phyloP scores from a whole-genome alignment of 2,113 vertebrate genomes.

The Ciconia maguari region DNA sequence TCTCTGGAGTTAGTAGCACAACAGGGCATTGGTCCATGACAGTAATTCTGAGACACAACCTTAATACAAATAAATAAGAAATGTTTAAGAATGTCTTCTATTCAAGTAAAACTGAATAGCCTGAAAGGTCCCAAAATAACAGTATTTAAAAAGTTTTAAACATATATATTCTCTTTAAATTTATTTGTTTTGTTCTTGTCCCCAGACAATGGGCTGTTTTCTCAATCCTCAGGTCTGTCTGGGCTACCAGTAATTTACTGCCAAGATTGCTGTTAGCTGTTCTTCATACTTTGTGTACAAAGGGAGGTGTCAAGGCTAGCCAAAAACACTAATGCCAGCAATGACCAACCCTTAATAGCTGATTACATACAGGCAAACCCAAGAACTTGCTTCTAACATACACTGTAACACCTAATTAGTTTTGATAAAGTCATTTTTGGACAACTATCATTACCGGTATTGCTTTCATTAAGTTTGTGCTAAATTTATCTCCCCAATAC shows the following conservation, averaged over 20 bases:
- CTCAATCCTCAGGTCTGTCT: not conserved
- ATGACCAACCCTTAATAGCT: not conserved
- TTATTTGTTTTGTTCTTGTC: not conserved
- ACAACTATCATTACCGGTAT: no score
- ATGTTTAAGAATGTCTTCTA: not conserved
- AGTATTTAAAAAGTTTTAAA: not conserved
- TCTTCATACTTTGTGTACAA: not conserved
- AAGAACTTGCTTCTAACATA: not conserved
- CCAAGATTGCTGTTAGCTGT: not conserved
- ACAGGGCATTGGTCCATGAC: not conserved
- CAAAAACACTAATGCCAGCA: not conserved
- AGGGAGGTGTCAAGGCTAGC: not conserved
- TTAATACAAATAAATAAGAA: not conserved
- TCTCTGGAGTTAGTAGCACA: not conserved
- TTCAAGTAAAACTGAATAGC: not conserved
- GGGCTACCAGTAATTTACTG: not conserved
- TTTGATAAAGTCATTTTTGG: not conserved
- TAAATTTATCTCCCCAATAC: not conserved
- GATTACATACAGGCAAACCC: not conserved
- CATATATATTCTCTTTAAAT: no score
- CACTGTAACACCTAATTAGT: not conserved
- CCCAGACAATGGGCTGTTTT: not conserved
- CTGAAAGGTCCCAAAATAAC: not conserved
- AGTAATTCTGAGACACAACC: not conserved
- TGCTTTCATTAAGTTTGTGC: not conserved